Evolutionary conservation across 2,888 invertebrate species (phyloP), one percentile per base, ranked within the genome.

Genomic region (Cerceris ruficornis): DNA sequence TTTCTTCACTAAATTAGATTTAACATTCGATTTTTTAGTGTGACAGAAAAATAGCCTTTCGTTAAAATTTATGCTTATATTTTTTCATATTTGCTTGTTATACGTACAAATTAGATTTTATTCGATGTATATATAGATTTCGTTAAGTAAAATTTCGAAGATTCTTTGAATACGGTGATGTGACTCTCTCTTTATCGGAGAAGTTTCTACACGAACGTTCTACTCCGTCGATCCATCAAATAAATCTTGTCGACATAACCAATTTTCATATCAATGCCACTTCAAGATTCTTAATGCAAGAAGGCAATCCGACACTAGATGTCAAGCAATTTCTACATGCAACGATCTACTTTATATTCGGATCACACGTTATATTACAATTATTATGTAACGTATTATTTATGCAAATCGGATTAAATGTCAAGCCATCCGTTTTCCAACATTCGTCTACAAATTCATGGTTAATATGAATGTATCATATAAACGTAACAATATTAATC

Each of bases 241-340:
- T 76, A 75, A 62, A 62, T 64, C 68, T 17, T 72, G 79, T 66
- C 79, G 79, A 62, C 69, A 50, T 65, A 50, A 69, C 79, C 78
- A 78, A 79, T 79, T 79, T 79, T 79, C 78, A 52, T 62, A 78
- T 79, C 78, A 79, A 78, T 72, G 79, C 79, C 79, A 79, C 79
- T 78, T 78, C 72, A 78, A 78, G 79, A 78, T 69, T 62, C 69
- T 66, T 77, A 58, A 69, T 69, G 66, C 69, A 66, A 78, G 73
- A 17, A 61, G 79, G 52, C 79, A 79, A 79, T 78, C 72, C 73
- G 66, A 54, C 50, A 50, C 79, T 79, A 72, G 73, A 78, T 66
- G 79, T 66, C 79, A 15, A 54, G 8, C 69, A 46, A 69, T 78
- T 55, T 61, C 69, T 46, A 15, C 46, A 15, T 54, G 67, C 39